A percentile compares a stretch with the other conserved stretches of the same genome.
phyloP scores from a whole-genome alignment of 2,797 vertebrate genomes.

The Pogonophryne albipinna region DNA sequence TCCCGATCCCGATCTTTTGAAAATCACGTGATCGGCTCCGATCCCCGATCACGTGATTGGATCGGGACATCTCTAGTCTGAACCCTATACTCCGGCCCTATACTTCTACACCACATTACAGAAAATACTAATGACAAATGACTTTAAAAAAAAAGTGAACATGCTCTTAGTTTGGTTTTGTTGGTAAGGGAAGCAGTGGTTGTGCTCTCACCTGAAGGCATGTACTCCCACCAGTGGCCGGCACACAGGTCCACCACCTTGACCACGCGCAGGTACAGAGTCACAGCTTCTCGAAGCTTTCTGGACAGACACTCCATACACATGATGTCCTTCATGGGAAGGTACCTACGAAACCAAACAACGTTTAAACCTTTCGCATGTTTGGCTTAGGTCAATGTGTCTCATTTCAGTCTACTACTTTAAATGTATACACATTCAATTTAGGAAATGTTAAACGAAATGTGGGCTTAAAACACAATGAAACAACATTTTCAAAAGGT shows the following conservation, averaged over 20 bases:
- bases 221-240: slow-evolving; percentile 98
- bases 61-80: too few species aligned
- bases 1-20: too few species aligned
- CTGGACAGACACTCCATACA: slow-evolving; percentile 98
- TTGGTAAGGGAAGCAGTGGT: neutral
- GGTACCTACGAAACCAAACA: slow-evolving; percentile 87
- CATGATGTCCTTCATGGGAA: slow-evolving; percentile 98
- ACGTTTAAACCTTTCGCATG: neutral
- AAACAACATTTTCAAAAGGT: too few species aligned
- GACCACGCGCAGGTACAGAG: slow-evolving; percentile 94
- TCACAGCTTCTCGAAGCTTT: slow-evolving; percentile 96
- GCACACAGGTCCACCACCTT: slow-evolving; percentile 98
- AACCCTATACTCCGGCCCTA: neutral
- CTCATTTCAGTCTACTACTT: neutral
- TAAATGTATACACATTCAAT: too few species aligned
- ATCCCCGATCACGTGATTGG: too few species aligned
- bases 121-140: too few species aligned
- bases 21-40: too few species aligned
- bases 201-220: slow-evolving; percentile 93
- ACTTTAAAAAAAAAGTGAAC: neutral
- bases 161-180: too few species aligned
- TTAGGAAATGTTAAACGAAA: too few species aligned
- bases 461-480: too few species aligned
- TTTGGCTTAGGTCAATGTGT: neutral
- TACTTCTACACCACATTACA: neutral